Conservation (phyloP, 2,797 vertebrate genomes). For the Sebastes steindachneri region DNA sequence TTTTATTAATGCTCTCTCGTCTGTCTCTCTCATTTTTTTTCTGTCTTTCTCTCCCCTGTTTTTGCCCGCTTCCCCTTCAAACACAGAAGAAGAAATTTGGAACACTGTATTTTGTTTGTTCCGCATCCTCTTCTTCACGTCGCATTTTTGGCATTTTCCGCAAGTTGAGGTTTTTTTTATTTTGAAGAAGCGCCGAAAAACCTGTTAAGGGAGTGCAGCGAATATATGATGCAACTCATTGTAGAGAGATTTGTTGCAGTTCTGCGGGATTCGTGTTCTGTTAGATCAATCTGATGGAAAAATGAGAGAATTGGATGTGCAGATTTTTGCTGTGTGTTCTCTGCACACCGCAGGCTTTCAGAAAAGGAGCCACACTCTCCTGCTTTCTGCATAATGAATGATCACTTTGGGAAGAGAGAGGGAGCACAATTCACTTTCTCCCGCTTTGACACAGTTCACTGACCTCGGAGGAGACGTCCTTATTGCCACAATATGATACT, state of each 20-base stretch:
- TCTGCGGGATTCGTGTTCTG: constrained; percentile 25
- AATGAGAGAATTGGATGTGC: constrained; percentile 20
- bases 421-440: constrained; percentile 36
- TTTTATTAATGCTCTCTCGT: constrained; percentile 82
- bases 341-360: constrained; percentile 3
- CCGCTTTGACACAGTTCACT: constrained; percentile 45
- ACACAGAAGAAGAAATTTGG: constrained; percentile 52
- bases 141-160: constrained; percentile 11
- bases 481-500: not conserved
- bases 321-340: constrained; percentile 2
- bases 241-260: constrained; percentile 36
- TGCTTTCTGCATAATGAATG: constrained; percentile 66
- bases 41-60: constrained; percentile 28
- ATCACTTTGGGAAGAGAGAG: constrained; percentile 36
- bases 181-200: constrained; percentile 29
- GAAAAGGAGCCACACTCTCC: constrained; percentile 14
- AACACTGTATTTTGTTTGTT: constrained; percentile 59
- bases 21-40: constrained; percentile 34
- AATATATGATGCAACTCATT: constrained; percentile 28
- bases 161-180: constrained; percentile 17
- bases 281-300: constrained; percentile 33
- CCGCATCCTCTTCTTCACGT: constrained; percentile 28
- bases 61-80: constrained; percentile 37
- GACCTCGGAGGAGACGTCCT: constrained; percentile 12
- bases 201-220: constrained; percentile 16